Percentiles rank a stretch among this genome's conserved stretches.
phyloP scores from a whole-genome alignment of 1,140 invertebrate species.

The Anthonomus grandis region DNA sequence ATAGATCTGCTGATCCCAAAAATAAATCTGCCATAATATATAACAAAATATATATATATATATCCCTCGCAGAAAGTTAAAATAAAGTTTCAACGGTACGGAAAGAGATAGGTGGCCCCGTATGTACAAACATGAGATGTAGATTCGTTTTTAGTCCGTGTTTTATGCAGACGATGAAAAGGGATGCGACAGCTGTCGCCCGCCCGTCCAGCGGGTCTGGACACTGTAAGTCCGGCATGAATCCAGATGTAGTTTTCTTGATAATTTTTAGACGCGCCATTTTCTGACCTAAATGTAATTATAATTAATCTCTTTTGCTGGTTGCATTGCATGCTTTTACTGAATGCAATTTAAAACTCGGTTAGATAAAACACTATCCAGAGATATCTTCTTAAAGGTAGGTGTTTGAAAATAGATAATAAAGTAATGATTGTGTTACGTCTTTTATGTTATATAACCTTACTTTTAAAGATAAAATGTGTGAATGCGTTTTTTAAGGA shows the following conservation, averaged over 20 bases:
- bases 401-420: too few relatives aligned
- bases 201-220: slow-evolving; percentile 7
- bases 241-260: slow-evolving; percentile 26
- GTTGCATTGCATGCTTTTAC: too few relatives aligned
- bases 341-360: too few relatives aligned
- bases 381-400: too few relatives aligned
- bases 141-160: slow-evolving; percentile 25
- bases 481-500: too few relatives aligned
- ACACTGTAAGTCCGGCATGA: slow-evolving; percentile 23
- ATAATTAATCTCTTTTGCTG: slow-evolving; percentile 30
- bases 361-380: too few relatives aligned
- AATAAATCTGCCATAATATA: too few relatives aligned
- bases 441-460: too few relatives aligned
- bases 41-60: too few relatives aligned
- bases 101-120: slow-evolving; percentile 6
- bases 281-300: slow-evolving; percentile 19
- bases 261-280: slow-evolving; percentile 13
- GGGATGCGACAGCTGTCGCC: slow-evolving; percentile 27
- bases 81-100: slow-evolving; percentile 1
- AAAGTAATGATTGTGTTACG: too few relatives aligned
- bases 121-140: slow-evolving; percentile 24
- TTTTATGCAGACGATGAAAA: slow-evolving; percentile 28
- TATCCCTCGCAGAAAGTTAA: neutral
- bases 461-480: too few relatives aligned
- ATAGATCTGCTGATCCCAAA: too few relatives aligned